Percentiles rank a stretch among this genome's conserved stretches.
phyloP scores from a whole-genome alignment of 2,113 vertebrate species.

The Alligator sinensis region DNA sequence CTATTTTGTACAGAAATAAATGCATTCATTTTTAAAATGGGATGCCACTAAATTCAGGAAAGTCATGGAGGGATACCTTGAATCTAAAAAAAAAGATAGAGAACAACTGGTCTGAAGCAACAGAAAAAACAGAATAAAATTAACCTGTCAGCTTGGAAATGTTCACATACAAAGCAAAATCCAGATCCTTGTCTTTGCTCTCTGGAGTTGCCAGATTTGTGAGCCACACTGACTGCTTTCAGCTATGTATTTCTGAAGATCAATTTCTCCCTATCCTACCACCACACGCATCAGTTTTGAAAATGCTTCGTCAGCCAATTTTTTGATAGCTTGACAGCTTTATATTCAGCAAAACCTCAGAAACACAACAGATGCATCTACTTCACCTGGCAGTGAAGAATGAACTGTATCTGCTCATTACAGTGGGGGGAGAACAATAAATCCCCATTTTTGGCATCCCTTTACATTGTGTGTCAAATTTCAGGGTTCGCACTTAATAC shows the following conservation, averaged over 20 bases:
- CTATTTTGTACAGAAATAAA: too few relatives aligned
- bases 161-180: background rate
- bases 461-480: background rate
- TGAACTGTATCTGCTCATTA: background rate
- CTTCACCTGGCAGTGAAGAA: background rate
- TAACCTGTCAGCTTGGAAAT: background rate
- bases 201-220: background rate
- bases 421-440: background rate
- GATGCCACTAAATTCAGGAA: too few relatives aligned
- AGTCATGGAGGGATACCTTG: too few relatives aligned
- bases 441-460: rapidly evolving
- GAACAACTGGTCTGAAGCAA: too few relatives aligned
- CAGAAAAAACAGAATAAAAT: background rate
- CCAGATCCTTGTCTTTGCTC: background rate
- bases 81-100: too few relatives aligned
- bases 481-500: background rate
- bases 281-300: background rate
- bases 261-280: background rate
- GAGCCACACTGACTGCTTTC: background rate
- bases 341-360: background rate
- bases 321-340: background rate
- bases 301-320: background rate
- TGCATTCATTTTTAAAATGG: too few relatives aligned
- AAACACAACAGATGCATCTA: background rate
- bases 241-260: background rate